Conservation (phyloP, 2,888 invertebrate genomes). For the Euzophera pinguis region DNA sequence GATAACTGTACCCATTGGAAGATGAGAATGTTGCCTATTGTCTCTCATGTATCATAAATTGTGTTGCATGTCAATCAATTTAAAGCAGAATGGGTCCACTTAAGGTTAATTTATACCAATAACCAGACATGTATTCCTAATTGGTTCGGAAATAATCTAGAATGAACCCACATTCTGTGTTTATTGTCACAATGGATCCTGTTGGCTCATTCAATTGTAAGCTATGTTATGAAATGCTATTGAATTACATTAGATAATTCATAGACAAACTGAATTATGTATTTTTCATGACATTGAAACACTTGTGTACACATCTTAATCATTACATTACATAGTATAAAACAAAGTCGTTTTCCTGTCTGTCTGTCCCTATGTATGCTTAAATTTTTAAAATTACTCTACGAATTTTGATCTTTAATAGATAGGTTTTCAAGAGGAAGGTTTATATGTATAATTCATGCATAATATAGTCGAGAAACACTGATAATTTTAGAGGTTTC, state of each 20-base stretch:
- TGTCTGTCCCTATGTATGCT: no score
- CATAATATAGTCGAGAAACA: no score
- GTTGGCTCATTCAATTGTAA: background rate
- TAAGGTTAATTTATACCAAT: constrained; percentile 40
- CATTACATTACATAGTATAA: no score
- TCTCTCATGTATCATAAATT: constrained; percentile 1
- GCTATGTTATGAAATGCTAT: background rate
- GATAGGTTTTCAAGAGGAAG: no score
- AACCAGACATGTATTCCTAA: constrained; percentile 27
- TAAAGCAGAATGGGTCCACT: constrained; percentile 23
- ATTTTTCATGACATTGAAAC: no score
- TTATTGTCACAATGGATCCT: constrained; percentile 27
- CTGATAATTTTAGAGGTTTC: no score
- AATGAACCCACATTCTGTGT: constrained; percentile 18
- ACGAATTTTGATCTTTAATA: no score
- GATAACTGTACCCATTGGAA: background rate
- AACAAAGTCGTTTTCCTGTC: no score
- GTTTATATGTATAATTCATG: no score
- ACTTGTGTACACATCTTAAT: no score
- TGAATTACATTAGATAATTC: background rate
- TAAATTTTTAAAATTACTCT: no score
- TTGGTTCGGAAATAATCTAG: constrained; percentile 26
- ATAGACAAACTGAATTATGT: background rate
- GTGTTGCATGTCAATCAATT: constrained; percentile 27
- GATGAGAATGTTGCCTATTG: background rate